These are phyloP conservation scores for Diabrotica undecimpunctata DNA, from an alignment of 1,140 invertebrate genomes.

Conservation along the genomic window DNA sequence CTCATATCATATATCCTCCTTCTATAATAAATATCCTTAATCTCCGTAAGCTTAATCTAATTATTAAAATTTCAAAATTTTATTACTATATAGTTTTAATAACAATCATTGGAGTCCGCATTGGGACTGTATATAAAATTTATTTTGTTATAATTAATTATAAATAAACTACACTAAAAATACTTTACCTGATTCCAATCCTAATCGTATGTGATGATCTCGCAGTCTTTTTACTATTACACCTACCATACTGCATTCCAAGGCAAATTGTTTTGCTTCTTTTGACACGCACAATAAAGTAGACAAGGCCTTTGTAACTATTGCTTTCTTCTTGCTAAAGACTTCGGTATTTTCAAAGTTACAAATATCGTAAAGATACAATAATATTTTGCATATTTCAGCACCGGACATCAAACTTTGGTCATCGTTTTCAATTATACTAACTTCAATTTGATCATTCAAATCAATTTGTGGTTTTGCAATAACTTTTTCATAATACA, in stretches of 20 bases:
- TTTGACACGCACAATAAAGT: constrained; percentile 50
- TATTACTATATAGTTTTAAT: too few relatives aligned
- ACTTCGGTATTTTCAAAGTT: constrained; percentile 45
- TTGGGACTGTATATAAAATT: too few relatives aligned
- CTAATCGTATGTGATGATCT: constrained; percentile 51
- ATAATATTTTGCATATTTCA: constrained; percentile 49
- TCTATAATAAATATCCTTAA: too few relatives aligned
- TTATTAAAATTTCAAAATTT: too few relatives aligned
- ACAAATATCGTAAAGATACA: constrained; percentile 50
- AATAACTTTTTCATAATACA: constrained; percentile 34
- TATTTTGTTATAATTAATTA: too few relatives aligned
- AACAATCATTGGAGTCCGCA: too few relatives aligned
- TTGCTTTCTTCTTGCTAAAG: constrained; percentile 43
- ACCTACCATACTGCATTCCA: constrained; percentile 45
- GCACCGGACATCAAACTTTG: constrained; percentile 39
- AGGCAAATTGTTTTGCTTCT: constrained; percentile 49
- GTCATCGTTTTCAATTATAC: constrained; percentile 8
- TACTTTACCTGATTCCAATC: constrained; percentile 45
- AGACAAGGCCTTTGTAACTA: constrained; percentile 48
- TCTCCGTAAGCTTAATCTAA: too few relatives aligned
- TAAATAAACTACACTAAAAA: too few relatives aligned
- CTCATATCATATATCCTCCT: too few relatives aligned
- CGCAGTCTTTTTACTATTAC: constrained; percentile 47
- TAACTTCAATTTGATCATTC: constrained; percentile 22
- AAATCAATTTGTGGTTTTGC: constrained; percentile 20